These are phyloP conservation scores for Noctilio leporinus DNA, from an alignment of 2,113 vertebrate species.

Conservation along the genomic window DNA sequence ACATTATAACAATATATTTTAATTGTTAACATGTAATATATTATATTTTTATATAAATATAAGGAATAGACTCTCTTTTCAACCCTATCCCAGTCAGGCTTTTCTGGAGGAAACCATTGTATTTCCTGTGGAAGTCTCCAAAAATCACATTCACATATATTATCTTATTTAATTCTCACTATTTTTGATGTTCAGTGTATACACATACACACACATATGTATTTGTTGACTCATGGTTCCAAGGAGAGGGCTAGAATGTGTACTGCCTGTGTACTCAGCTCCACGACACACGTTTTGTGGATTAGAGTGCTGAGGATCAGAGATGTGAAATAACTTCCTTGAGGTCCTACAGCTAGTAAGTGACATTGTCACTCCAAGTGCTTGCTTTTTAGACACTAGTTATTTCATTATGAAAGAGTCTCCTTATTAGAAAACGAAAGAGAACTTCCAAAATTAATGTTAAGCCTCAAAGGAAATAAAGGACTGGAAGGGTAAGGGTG, in stretches of 20 bases:
- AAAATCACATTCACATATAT: background rate
- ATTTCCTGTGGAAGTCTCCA: background rate
- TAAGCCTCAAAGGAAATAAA: background rate
- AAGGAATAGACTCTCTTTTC: background rate
- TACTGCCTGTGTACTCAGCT: background rate
- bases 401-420: background rate
- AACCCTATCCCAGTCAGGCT: background rate
- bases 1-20: background rate
- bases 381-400: background rate
- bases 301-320: background rate
- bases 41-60: background rate
- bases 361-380: too few species aligned
- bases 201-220: rapidly evolving
- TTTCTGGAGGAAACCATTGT: background rate
- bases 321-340: background rate
- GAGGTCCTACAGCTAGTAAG: background rate
- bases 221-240: background rate
- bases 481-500: background rate
- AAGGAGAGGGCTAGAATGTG: rapidly evolving
- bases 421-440: background rate
- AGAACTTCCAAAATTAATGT: background rate
- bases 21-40: background rate
- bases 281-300: background rate
- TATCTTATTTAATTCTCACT: background rate
- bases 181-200: background rate